phyloP scores from a whole-genome alignment of 2,888 invertebrate species.

The Lasiommata megera region DNA sequence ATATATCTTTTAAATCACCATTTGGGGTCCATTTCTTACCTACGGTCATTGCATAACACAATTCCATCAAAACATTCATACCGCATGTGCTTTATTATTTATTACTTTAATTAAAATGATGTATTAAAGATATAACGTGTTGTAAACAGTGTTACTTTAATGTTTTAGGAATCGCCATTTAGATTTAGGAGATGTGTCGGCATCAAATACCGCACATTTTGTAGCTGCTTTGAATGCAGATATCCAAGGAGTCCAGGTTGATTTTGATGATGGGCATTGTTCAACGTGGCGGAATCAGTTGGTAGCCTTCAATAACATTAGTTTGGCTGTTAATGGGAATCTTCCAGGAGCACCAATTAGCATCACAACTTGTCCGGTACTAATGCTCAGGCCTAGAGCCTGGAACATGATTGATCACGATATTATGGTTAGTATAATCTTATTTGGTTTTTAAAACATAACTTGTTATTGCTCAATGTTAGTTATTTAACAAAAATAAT shows the following conservation, averaged over 20 bases:
- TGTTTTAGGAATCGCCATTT: slow-evolving; percentile 78
- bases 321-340: slow-evolving; percentile 75
- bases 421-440: slow-evolving; percentile 72
- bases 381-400: slow-evolving; percentile 86
- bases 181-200: slow-evolving; percentile 85
- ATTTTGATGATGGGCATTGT: slow-evolving; percentile 88
- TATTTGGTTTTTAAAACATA: background rate
- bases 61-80: background rate
- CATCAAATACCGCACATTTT: slow-evolving; percentile 82
- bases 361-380: slow-evolving; percentile 78
- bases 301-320: slow-evolving; percentile 82
- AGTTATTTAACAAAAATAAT: too few species aligned
- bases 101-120: background rate
- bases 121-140: background rate
- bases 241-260: slow-evolving; percentile 83
- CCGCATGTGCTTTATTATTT: background rate
- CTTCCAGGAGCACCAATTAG: slow-evolving; percentile 73
- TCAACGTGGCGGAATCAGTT: slow-evolving; percentile 87
- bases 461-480: too few species aligned
- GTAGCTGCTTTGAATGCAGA: slow-evolving; percentile 75
- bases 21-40: background rate
- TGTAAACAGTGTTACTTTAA: background rate
- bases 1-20: too few species aligned
- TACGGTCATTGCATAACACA: background rate
- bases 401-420: slow-evolving; percentile 88